These are phyloP conservation scores for Montipora sp. DNA, from an alignment of 64 coral and sea anemone genomes.

Conservation along the genomic window DNA sequence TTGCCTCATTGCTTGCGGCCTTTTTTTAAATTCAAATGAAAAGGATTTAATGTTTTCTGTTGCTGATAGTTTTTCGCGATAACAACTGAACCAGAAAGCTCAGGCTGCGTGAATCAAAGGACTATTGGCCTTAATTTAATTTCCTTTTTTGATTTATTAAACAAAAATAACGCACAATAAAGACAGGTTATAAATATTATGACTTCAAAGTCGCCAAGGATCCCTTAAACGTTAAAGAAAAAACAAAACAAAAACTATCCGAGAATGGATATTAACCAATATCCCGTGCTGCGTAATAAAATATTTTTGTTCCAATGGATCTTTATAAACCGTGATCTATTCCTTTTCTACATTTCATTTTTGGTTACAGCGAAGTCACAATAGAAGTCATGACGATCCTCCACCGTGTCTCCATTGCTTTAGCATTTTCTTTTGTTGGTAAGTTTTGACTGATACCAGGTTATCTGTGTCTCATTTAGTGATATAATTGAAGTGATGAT, in stretches of 20 bases:
- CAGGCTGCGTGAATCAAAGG: no score
- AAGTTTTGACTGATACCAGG: not conserved
- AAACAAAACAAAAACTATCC: not conserved
- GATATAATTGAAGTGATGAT: no score
- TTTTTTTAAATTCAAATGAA: no score
- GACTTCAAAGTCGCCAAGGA: not conserved
- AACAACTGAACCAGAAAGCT: no score
- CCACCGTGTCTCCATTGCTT: not conserved
- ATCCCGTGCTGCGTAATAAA: constrained; percentile 16
- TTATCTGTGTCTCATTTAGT: no score
- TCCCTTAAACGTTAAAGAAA: not conserved
- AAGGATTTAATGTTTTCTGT: no score
- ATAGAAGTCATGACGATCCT: not conserved
- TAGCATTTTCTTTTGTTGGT: not conserved
- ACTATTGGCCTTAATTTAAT: no score
- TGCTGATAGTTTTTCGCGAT: no score
- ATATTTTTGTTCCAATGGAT: not conserved
- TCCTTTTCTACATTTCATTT: not conserved
- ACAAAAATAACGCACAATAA: not conserved
- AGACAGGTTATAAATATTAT: not conserved
- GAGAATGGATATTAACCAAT: not conserved
- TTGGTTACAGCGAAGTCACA: no score
- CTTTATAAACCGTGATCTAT: not conserved
- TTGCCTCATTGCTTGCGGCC: no score
- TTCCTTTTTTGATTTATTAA: not conserved